phyloP scores from a whole-genome alignment of 2,797 vertebrate species.

The Gymnothorax reevesii region DNA sequence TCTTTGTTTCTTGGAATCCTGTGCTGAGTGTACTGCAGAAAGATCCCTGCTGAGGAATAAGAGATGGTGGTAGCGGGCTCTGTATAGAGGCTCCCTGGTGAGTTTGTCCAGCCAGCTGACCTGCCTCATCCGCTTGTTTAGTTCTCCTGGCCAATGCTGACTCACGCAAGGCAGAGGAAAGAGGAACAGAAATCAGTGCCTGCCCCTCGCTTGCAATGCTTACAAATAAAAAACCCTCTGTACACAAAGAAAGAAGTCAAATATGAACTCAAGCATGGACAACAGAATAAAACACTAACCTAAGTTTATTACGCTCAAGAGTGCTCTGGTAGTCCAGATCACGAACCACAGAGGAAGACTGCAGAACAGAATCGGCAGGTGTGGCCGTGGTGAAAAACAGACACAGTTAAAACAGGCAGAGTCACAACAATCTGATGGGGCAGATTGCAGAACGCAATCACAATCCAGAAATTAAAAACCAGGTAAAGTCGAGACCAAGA shows the following conservation, averaged over 20 bases:
- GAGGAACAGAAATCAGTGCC: not conserved
- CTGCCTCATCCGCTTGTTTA: not conserved
- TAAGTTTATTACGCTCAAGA: too few species aligned
- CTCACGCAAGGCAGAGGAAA: not conserved
- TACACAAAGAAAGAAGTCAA: not conserved
- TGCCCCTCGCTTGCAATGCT: not conserved
- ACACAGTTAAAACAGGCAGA: too few species aligned
- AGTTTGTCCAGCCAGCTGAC: not conserved
- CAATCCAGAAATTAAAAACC: too few species aligned
- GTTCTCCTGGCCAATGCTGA: not conserved
- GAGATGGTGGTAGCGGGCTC: not conserved
- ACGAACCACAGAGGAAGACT: too few species aligned
- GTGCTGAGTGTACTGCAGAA: not conserved
- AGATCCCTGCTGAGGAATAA: not conserved
- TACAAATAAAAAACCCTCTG: not conserved
- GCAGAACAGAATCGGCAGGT: too few species aligned
- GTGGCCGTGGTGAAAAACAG: too few species aligned
- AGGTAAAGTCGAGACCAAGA: too few species aligned
- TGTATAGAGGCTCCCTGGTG: not conserved
- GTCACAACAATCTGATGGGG: too few species aligned
- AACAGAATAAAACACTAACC: too few species aligned
- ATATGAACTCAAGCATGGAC: too few species aligned
- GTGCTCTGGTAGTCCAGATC: too few species aligned
- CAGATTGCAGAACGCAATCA: too few species aligned
- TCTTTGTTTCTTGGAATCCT: not conserved